A percentile compares a stretch with the other conserved stretches of the same genome.
These are phyloP conservation scores for Bruchidius siliquastri DNA, from an alignment of 2,888 invertebrate species.

Conservation along the genomic window DNA sequence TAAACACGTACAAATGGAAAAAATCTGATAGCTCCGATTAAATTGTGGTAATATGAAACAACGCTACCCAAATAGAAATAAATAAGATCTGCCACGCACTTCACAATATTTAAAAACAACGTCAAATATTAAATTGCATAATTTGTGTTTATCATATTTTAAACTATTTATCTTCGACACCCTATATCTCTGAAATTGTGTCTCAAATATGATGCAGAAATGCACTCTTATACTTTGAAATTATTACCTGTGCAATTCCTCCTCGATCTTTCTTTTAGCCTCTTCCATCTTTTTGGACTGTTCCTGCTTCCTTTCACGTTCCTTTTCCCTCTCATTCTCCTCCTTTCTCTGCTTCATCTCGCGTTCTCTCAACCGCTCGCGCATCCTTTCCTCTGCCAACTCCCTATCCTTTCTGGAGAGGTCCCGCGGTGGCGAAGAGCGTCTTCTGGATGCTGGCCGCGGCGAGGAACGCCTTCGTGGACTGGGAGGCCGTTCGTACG, in stretches of 20 bases:
- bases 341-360: slow-evolving; percentile 40
- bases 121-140: too few species aligned
- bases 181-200: too few species aligned
- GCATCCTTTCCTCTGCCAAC: slow-evolving; percentile 42
- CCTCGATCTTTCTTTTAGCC: slow-evolving; percentile 34
- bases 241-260: slow-evolving; percentile 26
- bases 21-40: too few species aligned
- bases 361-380: slow-evolving; percentile 34
- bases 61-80: too few species aligned
- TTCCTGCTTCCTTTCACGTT: slow-evolving; percentile 34
- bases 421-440: slow-evolving; percentile 37
- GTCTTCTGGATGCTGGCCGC: slow-evolving; percentile 26
- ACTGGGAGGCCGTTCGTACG: slow-evolving; percentile 24
- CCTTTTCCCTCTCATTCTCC: slow-evolving; percentile 20
- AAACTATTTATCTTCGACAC: too few species aligned
- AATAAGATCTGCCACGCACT: too few species aligned
- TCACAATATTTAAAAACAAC: too few species aligned
- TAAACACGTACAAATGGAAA: too few species aligned
- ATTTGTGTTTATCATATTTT: too few species aligned
- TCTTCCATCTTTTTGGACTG: slow-evolving; percentile 34
- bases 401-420: slow-evolving; percentile 43
- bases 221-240: too few species aligned
- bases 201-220: too few species aligned
- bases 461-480: background rate
- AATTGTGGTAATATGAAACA: too few species aligned